A percentile compares a stretch with the other conserved stretches of the same genome.
Evolutionary conservation across 2,797 vertebrate species (phyloP).

Genomic region (Danionella dracula): DNA sequence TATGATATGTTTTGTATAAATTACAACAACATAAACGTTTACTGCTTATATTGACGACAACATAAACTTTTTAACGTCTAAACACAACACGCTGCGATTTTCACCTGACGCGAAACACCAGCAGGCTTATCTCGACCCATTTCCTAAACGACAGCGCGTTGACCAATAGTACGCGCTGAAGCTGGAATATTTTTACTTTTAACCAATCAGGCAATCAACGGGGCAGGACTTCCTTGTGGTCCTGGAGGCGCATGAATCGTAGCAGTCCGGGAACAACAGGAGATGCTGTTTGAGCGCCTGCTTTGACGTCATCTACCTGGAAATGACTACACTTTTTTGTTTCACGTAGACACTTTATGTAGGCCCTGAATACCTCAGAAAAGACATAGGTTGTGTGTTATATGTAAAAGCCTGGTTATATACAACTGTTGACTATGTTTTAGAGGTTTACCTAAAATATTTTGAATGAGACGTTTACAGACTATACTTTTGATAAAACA

Average conservation of each 20-base stretch:
- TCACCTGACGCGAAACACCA: constrained; percentile 71
- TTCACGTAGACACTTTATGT: too few relatives aligned
- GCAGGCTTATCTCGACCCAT: constrained; percentile 38
- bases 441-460: too few relatives aligned
- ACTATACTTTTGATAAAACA: too few relatives aligned
- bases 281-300: constrained; percentile 39
- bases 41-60: constrained; percentile 9
- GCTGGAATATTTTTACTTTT: not conserved
- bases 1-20: not conserved
- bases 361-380: too few relatives aligned
- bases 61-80: constrained; percentile 38
- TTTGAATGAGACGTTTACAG: too few relatives aligned
- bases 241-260: constrained; percentile 28
- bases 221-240: constrained; percentile 68
- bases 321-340: constrained; percentile 20
- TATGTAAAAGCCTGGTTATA: too few relatives aligned
- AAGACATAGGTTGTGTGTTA: too few relatives aligned
- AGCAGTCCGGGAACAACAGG: constrained; percentile 46
- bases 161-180: constrained; percentile 48
- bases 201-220: constrained; percentile 48
- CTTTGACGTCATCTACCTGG: constrained; percentile 58
- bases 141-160: constrained; percentile 32
- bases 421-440: too few relatives aligned
- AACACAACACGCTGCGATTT: constrained; percentile 55
- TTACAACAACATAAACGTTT: not conserved